Conservation (phyloP, 2,888 invertebrate species). For the Leistus spinibarbis region DNA sequence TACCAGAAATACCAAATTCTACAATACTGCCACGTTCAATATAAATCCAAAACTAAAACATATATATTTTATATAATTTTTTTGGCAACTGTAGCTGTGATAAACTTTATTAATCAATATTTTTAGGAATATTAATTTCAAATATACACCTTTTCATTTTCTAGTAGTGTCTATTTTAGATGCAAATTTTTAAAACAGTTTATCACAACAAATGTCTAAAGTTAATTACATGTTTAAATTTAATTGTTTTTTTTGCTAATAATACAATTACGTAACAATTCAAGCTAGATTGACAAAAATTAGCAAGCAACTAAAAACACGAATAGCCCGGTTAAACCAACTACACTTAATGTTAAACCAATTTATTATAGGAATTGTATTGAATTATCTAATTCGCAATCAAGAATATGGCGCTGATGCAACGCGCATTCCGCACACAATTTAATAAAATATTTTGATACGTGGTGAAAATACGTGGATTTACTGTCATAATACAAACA, state of each 20-base stretch:
- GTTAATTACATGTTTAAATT: constrained; percentile 21
- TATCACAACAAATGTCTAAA: constrained; percentile 37
- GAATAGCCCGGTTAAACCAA: background rate
- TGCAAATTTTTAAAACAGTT: constrained; percentile 16
- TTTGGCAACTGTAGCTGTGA: constrained; percentile 7
- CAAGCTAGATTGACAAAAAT: constrained; percentile 15
- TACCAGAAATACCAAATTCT: constrained; percentile 22
- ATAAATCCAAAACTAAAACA: constrained; percentile 19
- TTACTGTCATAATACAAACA: too few species aligned
- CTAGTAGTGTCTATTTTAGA: constrained; percentile 31
- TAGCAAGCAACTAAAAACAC: constrained; percentile 22
- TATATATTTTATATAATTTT: constrained; percentile 15
- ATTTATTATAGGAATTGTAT: too few species aligned
- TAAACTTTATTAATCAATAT: constrained; percentile 5
- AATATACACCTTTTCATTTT: background rate
- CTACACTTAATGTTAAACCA: background rate
- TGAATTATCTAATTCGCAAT: too few species aligned
- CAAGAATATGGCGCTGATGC: too few species aligned
- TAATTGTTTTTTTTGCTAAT: constrained; percentile 11
- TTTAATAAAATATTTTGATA: too few species aligned
- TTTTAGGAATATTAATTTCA: background rate
- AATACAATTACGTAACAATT: constrained; percentile 28
- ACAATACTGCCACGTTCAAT: constrained; percentile 23
- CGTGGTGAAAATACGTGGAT: too few species aligned
- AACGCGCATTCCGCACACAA: too few species aligned